Percentiles rank a stretch among this genome's conserved stretches.
These are phyloP conservation scores for Temnothorax unifasciatus DNA, from an alignment of 2,888 invertebrate genomes.

Conservation along the genomic window DNA sequence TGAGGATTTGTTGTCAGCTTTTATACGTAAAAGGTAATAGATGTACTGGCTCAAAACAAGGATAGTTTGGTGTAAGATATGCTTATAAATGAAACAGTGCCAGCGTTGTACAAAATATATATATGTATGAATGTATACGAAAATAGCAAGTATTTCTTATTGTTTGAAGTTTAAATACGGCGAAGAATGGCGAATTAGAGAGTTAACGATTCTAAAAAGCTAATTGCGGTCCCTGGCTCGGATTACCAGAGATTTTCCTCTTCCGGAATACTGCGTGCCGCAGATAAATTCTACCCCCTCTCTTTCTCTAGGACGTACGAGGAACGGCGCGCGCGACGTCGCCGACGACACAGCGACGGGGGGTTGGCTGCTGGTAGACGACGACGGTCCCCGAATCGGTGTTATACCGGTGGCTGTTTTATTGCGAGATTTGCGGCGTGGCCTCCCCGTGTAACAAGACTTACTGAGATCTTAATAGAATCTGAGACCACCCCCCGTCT, in stretches of 20 bases:
- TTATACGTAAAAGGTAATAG: background rate
- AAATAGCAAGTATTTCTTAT: background rate
- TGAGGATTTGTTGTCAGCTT: background rate
- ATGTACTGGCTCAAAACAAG: too few relatives aligned
- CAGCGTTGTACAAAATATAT: background rate
- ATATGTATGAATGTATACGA: background rate
- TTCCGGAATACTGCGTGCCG: constrained; percentile 69
- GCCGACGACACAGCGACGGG: constrained; percentile 52
- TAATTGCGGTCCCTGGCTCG: constrained; percentile 62
- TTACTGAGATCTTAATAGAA: constrained; percentile 86
- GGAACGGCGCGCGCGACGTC: constrained; percentile 55
- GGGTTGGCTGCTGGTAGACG: constrained; percentile 62
- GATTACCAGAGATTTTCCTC: constrained; percentile 70
- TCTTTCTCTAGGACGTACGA: constrained; percentile 64
- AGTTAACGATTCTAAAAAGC: constrained; percentile 52
- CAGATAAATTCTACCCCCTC: constrained; percentile 45
- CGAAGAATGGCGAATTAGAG: constrained; percentile 34
- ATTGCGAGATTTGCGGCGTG: constrained; percentile 86
- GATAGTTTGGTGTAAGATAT: background rate
- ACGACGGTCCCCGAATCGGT: constrained; percentile 74
- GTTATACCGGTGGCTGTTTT: constrained; percentile 85
- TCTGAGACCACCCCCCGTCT: constrained; percentile 81
- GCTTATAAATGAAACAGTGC: background rate
- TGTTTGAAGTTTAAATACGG: constrained; percentile 7
- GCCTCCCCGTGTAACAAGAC: constrained; percentile 85